These are phyloP conservation scores for Drosophila koepferae DNA, from an alignment of 2,888 invertebrate genomes.

Conservation along the genomic window DNA sequence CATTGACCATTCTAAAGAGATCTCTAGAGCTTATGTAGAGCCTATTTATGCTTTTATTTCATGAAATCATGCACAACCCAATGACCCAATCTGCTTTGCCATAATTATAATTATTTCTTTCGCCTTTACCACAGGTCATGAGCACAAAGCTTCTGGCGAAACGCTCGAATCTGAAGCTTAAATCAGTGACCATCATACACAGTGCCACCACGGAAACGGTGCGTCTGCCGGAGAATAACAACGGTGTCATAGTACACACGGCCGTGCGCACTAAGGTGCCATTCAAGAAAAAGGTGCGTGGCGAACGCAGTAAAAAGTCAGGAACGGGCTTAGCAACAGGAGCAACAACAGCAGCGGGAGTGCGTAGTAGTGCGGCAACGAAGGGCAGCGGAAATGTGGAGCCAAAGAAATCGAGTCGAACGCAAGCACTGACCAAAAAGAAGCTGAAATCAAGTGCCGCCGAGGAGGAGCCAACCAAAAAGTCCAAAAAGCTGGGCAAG, in stretches of 20 bases:
- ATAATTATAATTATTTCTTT: neutral
- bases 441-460: constrained; percentile 46
- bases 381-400: constrained; percentile 68
- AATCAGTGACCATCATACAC: constrained; percentile 95
- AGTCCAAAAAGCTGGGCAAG: constrained; percentile 85
- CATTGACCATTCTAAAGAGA: constrained; percentile 28
- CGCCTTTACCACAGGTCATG: constrained; percentile 87
- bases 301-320: constrained; percentile 80
- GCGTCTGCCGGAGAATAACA: constrained; percentile 91
- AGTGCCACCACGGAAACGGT: constrained; percentile 95
- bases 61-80: constrained; percentile 16
- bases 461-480: constrained; percentile 84
- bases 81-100: neutral
- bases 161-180: constrained; percentile 91
- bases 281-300: constrained; percentile 92
- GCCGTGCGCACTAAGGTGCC: constrained; percentile 94
- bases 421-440: constrained; percentile 56
- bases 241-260: constrained; percentile 92
- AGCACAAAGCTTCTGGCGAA: constrained; percentile 93
- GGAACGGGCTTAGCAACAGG: constrained; percentile 28
- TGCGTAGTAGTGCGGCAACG: constrained; percentile 27
- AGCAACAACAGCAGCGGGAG: constrained; percentile 65
- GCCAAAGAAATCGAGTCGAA: constrained; percentile 51
- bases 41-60: constrained; percentile 28
- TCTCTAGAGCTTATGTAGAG: constrained; percentile 39